Base-by-base conservation (phyloP, 2,113 vertebrate genomes). In the Herpailurus yagouaroundi region DNA sequence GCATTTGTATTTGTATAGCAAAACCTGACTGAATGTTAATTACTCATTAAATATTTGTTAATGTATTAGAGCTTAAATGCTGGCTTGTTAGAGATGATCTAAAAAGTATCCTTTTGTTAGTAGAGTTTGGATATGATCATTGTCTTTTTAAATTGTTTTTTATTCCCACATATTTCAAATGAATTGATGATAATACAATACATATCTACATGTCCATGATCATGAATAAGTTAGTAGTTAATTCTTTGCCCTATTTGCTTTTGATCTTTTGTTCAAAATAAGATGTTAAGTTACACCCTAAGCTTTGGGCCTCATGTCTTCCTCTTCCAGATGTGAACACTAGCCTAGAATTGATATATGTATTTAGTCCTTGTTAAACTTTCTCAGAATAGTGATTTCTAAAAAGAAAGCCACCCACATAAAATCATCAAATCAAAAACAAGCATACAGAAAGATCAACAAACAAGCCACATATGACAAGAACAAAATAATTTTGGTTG, bases 181-280 rank as follows among this genome's bases (percentile, higher is more conserved):
- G 23, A 66, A 66, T 66, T 90, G 41, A 90, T 29, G 45, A 45
- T 13, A 50, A 68, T 73, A 4, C 55, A 68, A 38, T 29, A 79
- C 10, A 5, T 52, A 41, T 57, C n/a, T 91, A 12, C 41, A 19
- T 69, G 25, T 36, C 38, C 8, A 55, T 92, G 19, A 60, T 57
- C 7, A 83, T 3, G 12, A 16, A 82, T 92, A 82, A 92, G 71
- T 52, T 60, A 27, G 69, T 82, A 81, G 89, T 81, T 81, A 91
- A 81, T 19, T 69, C 55, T 91, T 91, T 91, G n/a, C 48, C 48
- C 11, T 55, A 31, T 69, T 91, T 91, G 63, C 45, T 68, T 69
- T 33, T 91, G 74, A 48, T 91, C 48, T 91, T 91, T 91, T 68
- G 15, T 91, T 84, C 27, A 74, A 83, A 92, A 60, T 71, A 73